Percentiles rank a stretch among this genome's conserved stretches.
phyloP scores from a whole-genome alignment of 2,797 vertebrate genomes.

The Florisuga fusca region DNA sequence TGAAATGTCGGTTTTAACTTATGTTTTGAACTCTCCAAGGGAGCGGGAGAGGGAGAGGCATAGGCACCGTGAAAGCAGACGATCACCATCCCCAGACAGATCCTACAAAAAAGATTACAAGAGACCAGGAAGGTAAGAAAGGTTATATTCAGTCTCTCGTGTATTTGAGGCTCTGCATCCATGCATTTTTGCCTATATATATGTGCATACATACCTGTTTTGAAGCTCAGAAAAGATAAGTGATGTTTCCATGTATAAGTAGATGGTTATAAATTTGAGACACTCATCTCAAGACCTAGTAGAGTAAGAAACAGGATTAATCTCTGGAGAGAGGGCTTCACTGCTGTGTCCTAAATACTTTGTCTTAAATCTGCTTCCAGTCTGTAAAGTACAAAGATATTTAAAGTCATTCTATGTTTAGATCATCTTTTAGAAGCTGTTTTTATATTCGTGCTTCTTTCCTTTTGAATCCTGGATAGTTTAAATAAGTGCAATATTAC shows the following conservation, averaged over 20 bases:
- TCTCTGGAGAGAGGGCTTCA: not conserved
- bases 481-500: not conserved
- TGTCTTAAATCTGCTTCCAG: not conserved
- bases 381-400: not conserved
- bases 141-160: not conserved
- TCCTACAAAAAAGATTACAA: conserved; percentile 88
- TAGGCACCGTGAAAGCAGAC: conserved; percentile 88
- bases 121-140: conserved; percentile 86
- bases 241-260: not conserved
- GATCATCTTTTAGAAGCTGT: not conserved
- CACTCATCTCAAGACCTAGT: not conserved
- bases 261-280: not conserved
- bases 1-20: not conserved
- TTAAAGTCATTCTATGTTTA: not conserved
- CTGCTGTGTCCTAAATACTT: not conserved
- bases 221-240: not conserved
- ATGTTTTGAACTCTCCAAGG: conserved; percentile 74
- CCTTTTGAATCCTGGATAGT: not conserved
- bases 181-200: not conserved
- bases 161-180: not conserved
- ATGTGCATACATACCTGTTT: not conserved
- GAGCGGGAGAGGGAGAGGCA: conserved; percentile 87
- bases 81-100: conserved; percentile 88
- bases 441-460: not conserved
- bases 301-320: not conserved